Conservation (phyloP, 2,797 vertebrate species). For the Lepus townsendii region DNA sequence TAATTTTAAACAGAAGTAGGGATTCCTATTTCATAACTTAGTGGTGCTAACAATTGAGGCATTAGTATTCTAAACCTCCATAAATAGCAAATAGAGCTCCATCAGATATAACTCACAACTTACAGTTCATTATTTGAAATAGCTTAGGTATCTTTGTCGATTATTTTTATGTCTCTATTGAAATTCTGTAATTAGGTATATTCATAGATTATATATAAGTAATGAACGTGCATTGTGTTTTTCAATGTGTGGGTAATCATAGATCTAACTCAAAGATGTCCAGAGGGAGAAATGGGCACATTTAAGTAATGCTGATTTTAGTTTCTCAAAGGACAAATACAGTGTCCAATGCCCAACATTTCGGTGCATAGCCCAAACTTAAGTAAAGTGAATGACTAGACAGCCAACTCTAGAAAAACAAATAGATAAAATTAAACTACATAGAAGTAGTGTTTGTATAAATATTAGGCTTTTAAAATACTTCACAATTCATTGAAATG, state of each 20-base stretch:
- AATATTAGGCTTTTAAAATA: not conserved
- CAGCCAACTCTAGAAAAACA: not conserved
- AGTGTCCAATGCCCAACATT: not conserved
- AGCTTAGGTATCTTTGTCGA: conserved; percentile 12
- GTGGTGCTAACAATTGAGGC: not conserved
- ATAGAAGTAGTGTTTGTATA: not conserved
- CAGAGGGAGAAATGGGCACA: not conserved
- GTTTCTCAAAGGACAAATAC: not conserved
- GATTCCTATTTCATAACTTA: conserved; percentile 34
- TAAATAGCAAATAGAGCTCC: conserved; percentile 13
- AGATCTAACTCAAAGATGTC: not conserved
- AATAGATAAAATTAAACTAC: not conserved
- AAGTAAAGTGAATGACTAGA: not conserved
- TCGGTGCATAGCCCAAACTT: not conserved
- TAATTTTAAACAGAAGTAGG: not conserved
- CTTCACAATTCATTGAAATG: conserved; percentile 36
- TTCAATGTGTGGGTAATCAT: not conserved
- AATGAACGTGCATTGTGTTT: not conserved
- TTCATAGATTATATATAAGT: not conserved
- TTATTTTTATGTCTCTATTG: conserved; percentile 27
- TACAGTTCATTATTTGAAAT: conserved; percentile 55
- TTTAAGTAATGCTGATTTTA: not conserved
- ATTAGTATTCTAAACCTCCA: not conserved
- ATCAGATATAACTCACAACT: not conserved
- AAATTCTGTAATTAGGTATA: conserved; percentile 9